These are phyloP conservation scores for Hydrophis major DNA, from an alignment of 2,797 vertebrate species.

Conservation along the genomic window DNA sequence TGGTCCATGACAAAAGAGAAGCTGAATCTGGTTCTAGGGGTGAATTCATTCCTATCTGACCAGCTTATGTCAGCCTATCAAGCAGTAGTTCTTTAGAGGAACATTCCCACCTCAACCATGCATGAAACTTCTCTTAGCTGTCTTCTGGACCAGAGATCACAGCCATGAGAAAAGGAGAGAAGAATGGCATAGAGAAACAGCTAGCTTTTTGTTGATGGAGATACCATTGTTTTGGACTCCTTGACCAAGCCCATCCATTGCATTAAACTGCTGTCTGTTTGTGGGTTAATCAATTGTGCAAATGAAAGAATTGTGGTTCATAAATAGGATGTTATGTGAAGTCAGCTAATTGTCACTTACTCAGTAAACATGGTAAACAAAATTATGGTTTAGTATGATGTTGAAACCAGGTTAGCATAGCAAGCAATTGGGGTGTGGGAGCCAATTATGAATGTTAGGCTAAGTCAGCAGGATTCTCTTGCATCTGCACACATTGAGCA, in stretches of 20 bases:
- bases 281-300: background rate
- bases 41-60: background rate
- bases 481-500: background rate
- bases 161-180: background rate
- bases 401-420: background rate
- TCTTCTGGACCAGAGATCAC: background rate
- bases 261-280: background rate
- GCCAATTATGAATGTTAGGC: background rate
- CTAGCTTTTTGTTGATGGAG: background rate
- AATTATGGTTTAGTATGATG: background rate
- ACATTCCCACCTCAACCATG: background rate
- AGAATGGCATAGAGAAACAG: background rate
- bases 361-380: constrained; percentile 8
- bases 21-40: background rate
- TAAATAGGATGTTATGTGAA: background rate
- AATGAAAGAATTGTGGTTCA: background rate
- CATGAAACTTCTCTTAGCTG: background rate
- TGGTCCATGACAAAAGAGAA: background rate
- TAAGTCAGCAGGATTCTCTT: background rate
- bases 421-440: background rate
- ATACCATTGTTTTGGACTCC: background rate
- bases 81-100: background rate
- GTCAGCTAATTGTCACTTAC: background rate
- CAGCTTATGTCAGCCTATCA: background rate
- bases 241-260: background rate